These are phyloP conservation scores for Phyllostomus discolor DNA, from an alignment of 2,113 vertebrate genomes.

Conservation along the genomic window DNA sequence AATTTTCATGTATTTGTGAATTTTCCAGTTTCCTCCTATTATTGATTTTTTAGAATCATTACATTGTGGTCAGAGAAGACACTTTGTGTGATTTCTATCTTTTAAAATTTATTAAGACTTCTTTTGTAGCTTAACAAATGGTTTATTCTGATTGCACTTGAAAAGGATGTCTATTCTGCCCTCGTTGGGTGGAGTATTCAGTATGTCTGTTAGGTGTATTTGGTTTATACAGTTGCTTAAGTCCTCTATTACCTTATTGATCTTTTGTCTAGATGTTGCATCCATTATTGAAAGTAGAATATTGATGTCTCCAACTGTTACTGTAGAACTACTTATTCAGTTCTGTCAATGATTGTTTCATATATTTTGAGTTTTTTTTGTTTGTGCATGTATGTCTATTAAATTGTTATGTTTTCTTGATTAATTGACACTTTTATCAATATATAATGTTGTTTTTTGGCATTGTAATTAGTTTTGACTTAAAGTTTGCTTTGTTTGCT, in stretches of 20 bases:
- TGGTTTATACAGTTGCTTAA: background rate
- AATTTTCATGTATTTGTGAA: background rate
- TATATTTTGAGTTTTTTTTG: background rate
- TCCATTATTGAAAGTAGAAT: background rate
- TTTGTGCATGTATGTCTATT: background rate
- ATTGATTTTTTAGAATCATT: background rate
- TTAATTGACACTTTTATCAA: background rate
- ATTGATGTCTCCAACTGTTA: background rate
- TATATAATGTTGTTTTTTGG: background rate
- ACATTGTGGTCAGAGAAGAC: background rate
- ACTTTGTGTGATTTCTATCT: background rate
- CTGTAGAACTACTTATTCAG: background rate
- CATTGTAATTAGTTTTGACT: background rate
- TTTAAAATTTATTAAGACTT: background rate
- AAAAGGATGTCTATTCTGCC: background rate
- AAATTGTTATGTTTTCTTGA: constrained; percentile 5
- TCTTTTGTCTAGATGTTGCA: background rate
- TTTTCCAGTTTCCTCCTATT: background rate
- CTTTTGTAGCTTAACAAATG: background rate
- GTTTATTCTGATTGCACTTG: background rate
- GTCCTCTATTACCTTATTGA: background rate
- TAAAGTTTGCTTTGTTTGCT: background rate
- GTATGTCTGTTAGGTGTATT: background rate
- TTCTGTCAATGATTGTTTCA: background rate
- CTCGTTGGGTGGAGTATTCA: background rate